A percentile compares a stretch with the other conserved stretches of the same genome.
phyloP scores from a whole-genome alignment of 2,888 invertebrate species.

The Crocallis elinguaria region DNA sequence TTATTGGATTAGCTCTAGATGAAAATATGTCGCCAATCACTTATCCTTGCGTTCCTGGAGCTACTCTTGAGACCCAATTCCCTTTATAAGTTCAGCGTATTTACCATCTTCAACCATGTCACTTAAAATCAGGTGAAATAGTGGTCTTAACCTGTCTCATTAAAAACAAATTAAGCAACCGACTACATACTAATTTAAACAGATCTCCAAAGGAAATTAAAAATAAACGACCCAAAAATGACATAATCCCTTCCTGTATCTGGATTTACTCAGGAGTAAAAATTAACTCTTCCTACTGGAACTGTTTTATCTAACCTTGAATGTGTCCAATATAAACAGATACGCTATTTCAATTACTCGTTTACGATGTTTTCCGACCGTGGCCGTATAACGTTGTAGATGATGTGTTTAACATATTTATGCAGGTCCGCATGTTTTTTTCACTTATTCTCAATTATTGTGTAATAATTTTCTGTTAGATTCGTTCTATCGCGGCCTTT shows the following conservation, averaged over 20 bases:
- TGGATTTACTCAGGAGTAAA: slow-evolving; percentile 12
- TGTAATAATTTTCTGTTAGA: slow-evolving; percentile 7
- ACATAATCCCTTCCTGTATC: background rate
- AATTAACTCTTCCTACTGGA: slow-evolving; percentile 12
- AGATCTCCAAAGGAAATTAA: background rate
- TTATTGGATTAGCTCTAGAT: no score
- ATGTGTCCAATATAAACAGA: slow-evolving; percentile 50
- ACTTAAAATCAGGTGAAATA: no score
- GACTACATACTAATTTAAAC: background rate
- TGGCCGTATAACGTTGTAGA: slow-evolving; percentile 8
- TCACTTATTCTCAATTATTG: slow-evolving; percentile 17
- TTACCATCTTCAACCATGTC: no score
- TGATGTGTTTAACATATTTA: slow-evolving; percentile 33
- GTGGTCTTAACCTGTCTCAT: no score
- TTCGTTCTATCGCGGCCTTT: slow-evolving; percentile 1
- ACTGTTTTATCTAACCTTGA: slow-evolving; percentile 50
- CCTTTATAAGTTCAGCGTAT: no score
- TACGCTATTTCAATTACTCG: slow-evolving; percentile 45
- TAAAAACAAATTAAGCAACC: no score
- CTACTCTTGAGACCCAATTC: no score
- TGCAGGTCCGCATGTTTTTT: slow-evolving; percentile 22
- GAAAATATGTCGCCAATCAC: no score
- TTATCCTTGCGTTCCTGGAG: no score
- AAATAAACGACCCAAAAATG: background rate
- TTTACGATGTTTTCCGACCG: slow-evolving; percentile 44